phyloP scores from a whole-genome alignment of 2,888 invertebrate genomes.

The Cordilura impudica region DNA sequence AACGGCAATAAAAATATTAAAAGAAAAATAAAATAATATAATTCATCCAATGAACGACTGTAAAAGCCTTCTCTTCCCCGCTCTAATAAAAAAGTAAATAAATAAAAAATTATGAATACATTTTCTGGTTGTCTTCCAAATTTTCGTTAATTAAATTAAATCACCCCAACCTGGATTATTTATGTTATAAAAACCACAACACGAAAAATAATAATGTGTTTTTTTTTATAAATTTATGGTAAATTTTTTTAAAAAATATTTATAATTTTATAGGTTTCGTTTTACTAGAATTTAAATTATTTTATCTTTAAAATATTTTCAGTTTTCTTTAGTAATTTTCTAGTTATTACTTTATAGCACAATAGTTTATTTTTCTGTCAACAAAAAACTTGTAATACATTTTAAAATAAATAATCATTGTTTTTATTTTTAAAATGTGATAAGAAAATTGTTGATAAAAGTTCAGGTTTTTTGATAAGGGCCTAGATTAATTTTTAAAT shows the following conservation, averaged over 20 bases:
- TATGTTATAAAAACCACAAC: background rate
- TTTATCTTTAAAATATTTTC: no score
- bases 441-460: no score
- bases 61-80: background rate
- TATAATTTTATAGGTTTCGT: no score
- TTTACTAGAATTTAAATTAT: no score
- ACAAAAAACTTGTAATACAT: no score
- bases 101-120: background rate
- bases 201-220: slow-evolving; percentile 10
- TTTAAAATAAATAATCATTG: no score
- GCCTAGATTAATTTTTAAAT: no score
- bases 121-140: slow-evolving; percentile 4
- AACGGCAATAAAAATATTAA: background rate
- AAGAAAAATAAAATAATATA: background rate
- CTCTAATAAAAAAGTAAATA: background rate
- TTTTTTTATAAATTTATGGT: slow-evolving; percentile 24
- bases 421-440: no score
- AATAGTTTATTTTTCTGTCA: no score
- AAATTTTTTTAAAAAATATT: slow-evolving; percentile 16
- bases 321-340: no score
- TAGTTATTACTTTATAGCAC: no score
- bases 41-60: background rate
- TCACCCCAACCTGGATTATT: slow-evolving; percentile 20
- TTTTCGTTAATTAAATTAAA: background rate
- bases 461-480: no score